These are phyloP conservation scores for Andrena cerasifolii DNA, from an alignment of 1,140 invertebrate genomes.

Conservation along the genomic window DNA sequence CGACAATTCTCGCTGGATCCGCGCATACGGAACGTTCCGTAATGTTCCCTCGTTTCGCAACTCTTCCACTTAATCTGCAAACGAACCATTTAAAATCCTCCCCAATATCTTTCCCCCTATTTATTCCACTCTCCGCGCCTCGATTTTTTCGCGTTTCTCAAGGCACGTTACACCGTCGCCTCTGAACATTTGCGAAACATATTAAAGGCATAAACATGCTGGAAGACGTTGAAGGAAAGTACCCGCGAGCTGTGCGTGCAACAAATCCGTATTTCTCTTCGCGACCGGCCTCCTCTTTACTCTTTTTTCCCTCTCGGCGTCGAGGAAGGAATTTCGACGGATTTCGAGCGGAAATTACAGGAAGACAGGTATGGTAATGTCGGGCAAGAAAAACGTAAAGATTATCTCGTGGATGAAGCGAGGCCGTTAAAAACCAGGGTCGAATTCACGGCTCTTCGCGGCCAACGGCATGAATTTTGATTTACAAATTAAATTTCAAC, in stretches of 20 bases:
- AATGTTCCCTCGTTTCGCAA: constrained; percentile 57
- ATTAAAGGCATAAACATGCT: constrained; percentile 25
- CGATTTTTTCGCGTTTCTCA: not conserved
- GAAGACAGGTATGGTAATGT: not conserved
- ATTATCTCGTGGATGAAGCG: constrained; percentile 10
- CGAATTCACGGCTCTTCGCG: constrained; percentile 32
- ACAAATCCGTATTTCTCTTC: not conserved
- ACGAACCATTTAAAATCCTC: constrained; percentile 54
- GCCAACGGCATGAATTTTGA: constrained; percentile 58
- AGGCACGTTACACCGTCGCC: not conserved
- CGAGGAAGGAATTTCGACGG: not conserved
- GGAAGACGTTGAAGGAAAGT: not conserved
- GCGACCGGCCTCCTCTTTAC: not conserved
- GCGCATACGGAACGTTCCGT: constrained; percentile 35
- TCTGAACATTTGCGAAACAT: not conserved
- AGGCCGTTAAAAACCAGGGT: constrained; percentile 35
- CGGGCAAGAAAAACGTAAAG: not conserved
- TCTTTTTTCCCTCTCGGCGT: not conserved
- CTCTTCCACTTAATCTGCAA: constrained; percentile 53
- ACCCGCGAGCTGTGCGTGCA: not conserved
- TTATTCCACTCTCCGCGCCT: not conserved
- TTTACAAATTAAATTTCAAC: constrained; percentile 61
- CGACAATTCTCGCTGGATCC: constrained; percentile 43
- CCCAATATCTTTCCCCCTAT: constrained; percentile 12
- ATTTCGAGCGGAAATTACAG: constrained; percentile 5